Base-by-base conservation (phyloP, 2,113 vertebrate species). In the Gambusia holbrooki region DNA sequence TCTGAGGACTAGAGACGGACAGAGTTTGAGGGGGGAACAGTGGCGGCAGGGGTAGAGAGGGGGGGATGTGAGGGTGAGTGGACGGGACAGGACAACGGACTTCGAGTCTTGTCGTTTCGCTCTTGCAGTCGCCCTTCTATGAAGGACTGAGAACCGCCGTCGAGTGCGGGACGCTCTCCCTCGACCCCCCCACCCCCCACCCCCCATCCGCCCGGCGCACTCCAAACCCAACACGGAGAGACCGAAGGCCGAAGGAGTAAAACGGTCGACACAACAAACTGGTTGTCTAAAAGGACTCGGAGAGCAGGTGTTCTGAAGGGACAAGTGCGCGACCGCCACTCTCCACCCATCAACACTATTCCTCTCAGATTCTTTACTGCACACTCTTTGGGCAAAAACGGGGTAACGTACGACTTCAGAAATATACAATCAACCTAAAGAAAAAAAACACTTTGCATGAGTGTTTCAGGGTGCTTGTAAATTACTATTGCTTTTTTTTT, bases 391-490 rank as follows among this genome's bases (percentile, higher is more conserved):
- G 89, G 84, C 74, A 83, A 88, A 89, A 80, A 12, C 51, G 74
- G 82, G 90, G 86, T 87, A 87, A 90, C 15, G 89, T 86, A 81
- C 73, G 84, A 91, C 64, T 89, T 80, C 84, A 87, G 77, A 66
- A 92, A 88, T 87, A 84, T 67, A 85, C 80, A 86, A 86, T 82
- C 72, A 83, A 67, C 87, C 87, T 79, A 84, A 84, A 74, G 83
- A 85, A 62, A 75, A 87, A 74, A 75, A 87, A 74, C 86, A 80
- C 85, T 90, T 90, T 90, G 87, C 92, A 88, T 92, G 90, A 90
- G 85, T 91, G 86, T 92, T 92, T 92, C 93, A 93, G 93, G 92
- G 91, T 92, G 89, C 91, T 92, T 91, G 88, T 82, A 73, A 84
- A 80, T 89, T 84, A 70, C 85, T 80, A 73, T 84, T 80, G 81